A percentile compares a stretch with the other conserved stretches of the same genome.
Conservation (phyloP, 2,888 invertebrate genomes). For the Linhomoeus sp. region DNA sequence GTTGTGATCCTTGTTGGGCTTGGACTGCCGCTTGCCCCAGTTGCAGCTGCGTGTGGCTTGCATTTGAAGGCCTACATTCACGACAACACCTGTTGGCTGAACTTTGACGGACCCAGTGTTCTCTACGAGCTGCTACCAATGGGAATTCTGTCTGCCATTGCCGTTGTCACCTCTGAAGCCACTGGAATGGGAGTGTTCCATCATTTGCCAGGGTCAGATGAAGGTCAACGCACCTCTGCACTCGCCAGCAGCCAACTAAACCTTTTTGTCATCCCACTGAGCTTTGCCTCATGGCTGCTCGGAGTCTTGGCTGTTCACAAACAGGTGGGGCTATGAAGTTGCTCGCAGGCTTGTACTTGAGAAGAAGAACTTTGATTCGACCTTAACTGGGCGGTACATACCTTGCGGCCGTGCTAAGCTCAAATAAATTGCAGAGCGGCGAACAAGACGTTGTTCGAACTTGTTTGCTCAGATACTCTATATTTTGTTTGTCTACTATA, state of each 20-base stretch:
- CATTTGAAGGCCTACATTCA: neutral
- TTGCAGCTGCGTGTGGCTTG: neutral
- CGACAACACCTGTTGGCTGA: constrained; percentile 1
- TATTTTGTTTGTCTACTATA: too few species aligned
- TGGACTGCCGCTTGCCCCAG: neutral
- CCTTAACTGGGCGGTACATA: too few species aligned
- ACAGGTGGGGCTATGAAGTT: too few species aligned
- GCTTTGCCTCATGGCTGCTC: neutral
- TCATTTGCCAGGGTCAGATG: neutral
- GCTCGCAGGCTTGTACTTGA: too few species aligned
- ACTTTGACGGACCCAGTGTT: neutral
- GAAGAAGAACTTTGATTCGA: too few species aligned
- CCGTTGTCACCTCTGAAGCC: neutral
- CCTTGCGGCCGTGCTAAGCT: too few species aligned
- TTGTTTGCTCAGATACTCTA: too few species aligned
- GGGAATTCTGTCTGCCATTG: neutral
- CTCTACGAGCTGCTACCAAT: neutral
- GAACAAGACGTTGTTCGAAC: too few species aligned
- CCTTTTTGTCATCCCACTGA: neutral
- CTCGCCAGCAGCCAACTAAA: neutral
- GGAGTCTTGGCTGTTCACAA: neutral
- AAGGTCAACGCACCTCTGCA: neutral
- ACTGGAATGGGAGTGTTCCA: too few species aligned
- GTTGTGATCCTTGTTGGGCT: neutral
- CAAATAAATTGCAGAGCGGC: too few species aligned